Evolutionary conservation across 2,888 invertebrate species (phyloP).

Genomic region (Aleiodes testaceus): DNA sequence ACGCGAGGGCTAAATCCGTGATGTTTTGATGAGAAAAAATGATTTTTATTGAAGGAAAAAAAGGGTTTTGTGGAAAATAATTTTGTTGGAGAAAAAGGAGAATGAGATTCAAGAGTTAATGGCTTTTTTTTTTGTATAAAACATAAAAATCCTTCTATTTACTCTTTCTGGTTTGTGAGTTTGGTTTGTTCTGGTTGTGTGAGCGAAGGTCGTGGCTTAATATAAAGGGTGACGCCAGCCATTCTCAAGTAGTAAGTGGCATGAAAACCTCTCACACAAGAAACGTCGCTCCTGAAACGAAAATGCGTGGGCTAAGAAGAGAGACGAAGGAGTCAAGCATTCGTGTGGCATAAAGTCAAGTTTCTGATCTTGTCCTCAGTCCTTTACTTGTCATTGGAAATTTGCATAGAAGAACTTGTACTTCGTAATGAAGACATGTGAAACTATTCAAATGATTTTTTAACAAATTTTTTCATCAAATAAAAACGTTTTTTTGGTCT

Average conservation of each 20-base stretch:
- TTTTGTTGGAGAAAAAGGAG: too few species aligned
- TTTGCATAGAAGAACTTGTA: not conserved
- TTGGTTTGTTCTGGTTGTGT: slow-evolving; percentile 13
- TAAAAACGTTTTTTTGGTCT: too few species aligned
- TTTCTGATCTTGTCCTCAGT: slow-evolving; percentile 32
- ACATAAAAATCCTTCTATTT: not conserved
- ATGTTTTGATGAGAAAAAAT: slow-evolving; percentile 10
- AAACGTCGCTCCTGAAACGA: not conserved
- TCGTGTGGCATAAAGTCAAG: slow-evolving; percentile 31
- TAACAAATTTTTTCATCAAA: too few species aligned
- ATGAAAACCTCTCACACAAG: slow-evolving; percentile 27
- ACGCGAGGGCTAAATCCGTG: not conserved
- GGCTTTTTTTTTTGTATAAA: too few species aligned
- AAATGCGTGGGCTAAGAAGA: slow-evolving; percentile 30
- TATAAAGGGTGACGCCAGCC: slow-evolving; percentile 30
- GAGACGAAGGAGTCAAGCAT: not conserved
- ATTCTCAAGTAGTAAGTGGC: slow-evolving; percentile 22
- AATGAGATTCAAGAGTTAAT: too few species aligned
- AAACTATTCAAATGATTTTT: not conserved
- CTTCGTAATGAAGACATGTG: slow-evolving; percentile 18
- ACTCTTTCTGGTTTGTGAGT: slow-evolving; percentile 6
- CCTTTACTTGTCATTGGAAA: slow-evolving; percentile 24
- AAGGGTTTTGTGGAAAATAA: too few species aligned
- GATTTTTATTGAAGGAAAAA: too few species aligned
- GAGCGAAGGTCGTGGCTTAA: slow-evolving; percentile 31